Evolutionary conservation across 2,797 vertebrate genomes (phyloP), one percentile per base, ranked within the genome.

Genomic region (Huso huso): DNA sequence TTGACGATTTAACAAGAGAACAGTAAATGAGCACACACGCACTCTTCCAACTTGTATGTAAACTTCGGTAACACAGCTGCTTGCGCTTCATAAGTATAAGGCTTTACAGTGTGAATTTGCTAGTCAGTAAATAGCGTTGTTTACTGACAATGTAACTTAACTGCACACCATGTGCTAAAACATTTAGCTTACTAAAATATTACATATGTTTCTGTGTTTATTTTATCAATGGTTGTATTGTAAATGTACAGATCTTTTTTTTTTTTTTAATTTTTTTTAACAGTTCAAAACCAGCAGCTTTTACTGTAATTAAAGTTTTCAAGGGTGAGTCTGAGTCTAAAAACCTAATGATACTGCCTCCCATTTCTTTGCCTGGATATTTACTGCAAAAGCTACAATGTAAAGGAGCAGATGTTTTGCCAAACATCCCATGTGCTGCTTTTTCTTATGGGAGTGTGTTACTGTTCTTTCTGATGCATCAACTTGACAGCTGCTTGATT

Each of bases 401-500:
- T 86, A 90, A 91, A 92, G 92, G 92, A 96, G 91, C 95, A 97
- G 95, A 95, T 97, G 96, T 96, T 96, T 89, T 91, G 91, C 90
- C 93, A 93, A 96, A 95, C 92, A 95, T 93, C 93, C 90, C 90
- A 89, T 92, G 91, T 89, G 91, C 89, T 90, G 88, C 88, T 88
- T 88, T 88, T 87, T 87, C 93, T 96, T 94, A 83, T 88, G 95
- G 93, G 93, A 94, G 92, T 86, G 91, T 85, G 69, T 91, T 90
- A 88, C 93, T 89, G 89, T 90, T 91, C 79, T 90, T 93, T 93
- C 91, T 92, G 93, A 96, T 95, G 92, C 92, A 92, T 93, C 89
- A 86, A 87, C 92, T 90, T 96, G 94, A 96, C 95, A 98, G 96
- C 94, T 97, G 95, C 90, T 92, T 93, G 93, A 93, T 96, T 95